Conservation (phyloP, 2,888 invertebrate genomes). For the Isoperla grammatica region DNA sequence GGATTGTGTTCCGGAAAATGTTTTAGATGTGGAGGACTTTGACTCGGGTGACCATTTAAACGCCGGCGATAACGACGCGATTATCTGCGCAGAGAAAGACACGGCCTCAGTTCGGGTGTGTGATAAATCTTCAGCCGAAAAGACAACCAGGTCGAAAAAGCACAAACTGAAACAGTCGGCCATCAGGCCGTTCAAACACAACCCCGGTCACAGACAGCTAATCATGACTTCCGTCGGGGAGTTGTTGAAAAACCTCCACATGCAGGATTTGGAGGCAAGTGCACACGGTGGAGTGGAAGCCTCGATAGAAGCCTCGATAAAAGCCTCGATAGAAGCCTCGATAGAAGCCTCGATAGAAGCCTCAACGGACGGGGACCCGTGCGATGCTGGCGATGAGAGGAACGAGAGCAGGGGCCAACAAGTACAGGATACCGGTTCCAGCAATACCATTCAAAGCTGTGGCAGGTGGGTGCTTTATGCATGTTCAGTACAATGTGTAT, state of each 20-base stretch:
- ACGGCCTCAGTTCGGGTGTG: no score
- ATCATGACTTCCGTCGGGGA: constrained; percentile 52
- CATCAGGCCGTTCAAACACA: not conserved
- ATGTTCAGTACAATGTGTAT: no score
- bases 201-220: constrained; percentile 20
- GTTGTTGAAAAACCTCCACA: constrained; percentile 51
- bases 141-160: constrained; percentile 28
- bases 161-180: constrained; percentile 39
- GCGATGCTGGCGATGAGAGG: constrained; percentile 38
- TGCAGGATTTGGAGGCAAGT: constrained; percentile 39
- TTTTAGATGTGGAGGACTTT: not conserved
- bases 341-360: no score
- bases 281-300: no score
- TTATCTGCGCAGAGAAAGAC: no score
- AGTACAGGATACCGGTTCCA: constrained; percentile 20
- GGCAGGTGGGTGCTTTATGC: no score
- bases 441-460: no score
- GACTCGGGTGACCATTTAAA: no score
- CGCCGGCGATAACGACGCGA: no score
- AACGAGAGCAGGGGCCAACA: constrained; percentile 36
- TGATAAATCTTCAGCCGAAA: constrained; percentile 1
- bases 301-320: no score
- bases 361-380: constrained; percentile 19
- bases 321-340: no score
- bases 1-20: not conserved